phyloP scores from a whole-genome alignment of 2,888 invertebrate species.

The Tetramorium bicarinatum region DNA sequence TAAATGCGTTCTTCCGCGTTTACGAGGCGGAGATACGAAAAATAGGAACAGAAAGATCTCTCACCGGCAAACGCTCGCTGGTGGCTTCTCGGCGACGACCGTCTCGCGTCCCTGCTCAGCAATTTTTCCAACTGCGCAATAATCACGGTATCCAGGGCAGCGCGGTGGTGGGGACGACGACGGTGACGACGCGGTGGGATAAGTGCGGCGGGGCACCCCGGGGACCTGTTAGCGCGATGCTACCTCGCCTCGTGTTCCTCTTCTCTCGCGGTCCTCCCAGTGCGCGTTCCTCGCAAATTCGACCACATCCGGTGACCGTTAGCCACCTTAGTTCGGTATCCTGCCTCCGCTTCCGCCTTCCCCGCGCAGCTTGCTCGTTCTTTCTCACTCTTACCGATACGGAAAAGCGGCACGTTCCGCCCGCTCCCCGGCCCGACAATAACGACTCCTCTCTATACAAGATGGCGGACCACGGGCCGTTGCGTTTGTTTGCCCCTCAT shows the following conservation, averaged over 20 bases:
- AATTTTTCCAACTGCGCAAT: constrained; percentile 82
- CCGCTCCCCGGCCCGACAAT: neutral
- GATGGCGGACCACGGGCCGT: constrained; percentile 78
- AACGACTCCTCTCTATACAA: constrained; percentile 62
- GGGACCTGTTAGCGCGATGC: constrained; percentile 74
- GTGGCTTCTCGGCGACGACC: constrained; percentile 62
- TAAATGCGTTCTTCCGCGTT: neutral
- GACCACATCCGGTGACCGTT: constrained; percentile 82
- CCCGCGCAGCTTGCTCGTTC: neutral
- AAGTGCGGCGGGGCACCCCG: constrained; percentile 69
- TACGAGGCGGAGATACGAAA: neutral
- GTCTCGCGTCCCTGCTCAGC: constrained; percentile 60
- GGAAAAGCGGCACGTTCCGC: neutral
- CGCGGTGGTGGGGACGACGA: constrained; percentile 67
- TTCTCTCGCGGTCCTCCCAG: constrained; percentile 75
- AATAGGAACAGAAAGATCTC: neutral
- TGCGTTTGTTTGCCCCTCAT: constrained; percentile 76
- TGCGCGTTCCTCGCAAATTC: constrained; percentile 71
- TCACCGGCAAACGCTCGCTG: constrained; percentile 60
- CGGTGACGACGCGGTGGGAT: constrained; percentile 65
- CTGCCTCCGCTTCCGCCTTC: constrained; percentile 27
- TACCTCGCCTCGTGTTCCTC: constrained; percentile 75
- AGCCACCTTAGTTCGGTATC: constrained; percentile 68
- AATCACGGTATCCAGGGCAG: constrained; percentile 78
- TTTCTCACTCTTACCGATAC: neutral